A percentile compares a stretch with the other conserved stretches of the same genome.
Conservation (phyloP, 2,797 vertebrate species). For the Gastrophryne carolinensis region DNA sequence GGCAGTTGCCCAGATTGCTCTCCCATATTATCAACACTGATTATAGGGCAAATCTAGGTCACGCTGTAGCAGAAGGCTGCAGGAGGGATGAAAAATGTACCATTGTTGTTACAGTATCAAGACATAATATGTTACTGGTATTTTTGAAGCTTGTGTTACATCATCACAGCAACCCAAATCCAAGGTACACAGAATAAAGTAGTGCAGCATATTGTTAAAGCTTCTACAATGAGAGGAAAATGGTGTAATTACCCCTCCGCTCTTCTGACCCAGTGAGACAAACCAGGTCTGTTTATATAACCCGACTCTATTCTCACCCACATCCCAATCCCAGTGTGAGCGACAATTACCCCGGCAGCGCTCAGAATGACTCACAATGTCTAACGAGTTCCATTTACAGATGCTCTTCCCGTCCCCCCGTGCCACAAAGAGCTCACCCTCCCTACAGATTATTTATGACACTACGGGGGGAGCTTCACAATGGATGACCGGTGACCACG, state of each 20-base stretch:
- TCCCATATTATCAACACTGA: too few relatives aligned
- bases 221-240: not conserved
- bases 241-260: not conserved
- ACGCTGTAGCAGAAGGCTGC: too few relatives aligned
- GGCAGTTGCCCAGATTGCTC: too few relatives aligned
- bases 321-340: not conserved
- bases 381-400: conserved; percentile 2
- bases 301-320: not conserved
- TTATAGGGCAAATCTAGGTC: too few relatives aligned
- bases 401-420: not conserved
- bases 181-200: not conserved
- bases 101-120: too few relatives aligned
- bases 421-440: not conserved
- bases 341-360: not conserved
- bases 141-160: not conserved
- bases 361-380: conserved; percentile 11
- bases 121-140: too few relatives aligned
- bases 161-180: not conserved
- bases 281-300: conserved; percentile 1
- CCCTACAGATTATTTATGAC: too few relatives aligned
- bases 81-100: too few relatives aligned
- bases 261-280: not conserved
- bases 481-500: not conserved
- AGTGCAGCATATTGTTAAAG: not conserved
- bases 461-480: not conserved